These are phyloP conservation scores for Coremacera marginata DNA, from an alignment of 2,888 invertebrate species.

Conservation along the genomic window DNA sequence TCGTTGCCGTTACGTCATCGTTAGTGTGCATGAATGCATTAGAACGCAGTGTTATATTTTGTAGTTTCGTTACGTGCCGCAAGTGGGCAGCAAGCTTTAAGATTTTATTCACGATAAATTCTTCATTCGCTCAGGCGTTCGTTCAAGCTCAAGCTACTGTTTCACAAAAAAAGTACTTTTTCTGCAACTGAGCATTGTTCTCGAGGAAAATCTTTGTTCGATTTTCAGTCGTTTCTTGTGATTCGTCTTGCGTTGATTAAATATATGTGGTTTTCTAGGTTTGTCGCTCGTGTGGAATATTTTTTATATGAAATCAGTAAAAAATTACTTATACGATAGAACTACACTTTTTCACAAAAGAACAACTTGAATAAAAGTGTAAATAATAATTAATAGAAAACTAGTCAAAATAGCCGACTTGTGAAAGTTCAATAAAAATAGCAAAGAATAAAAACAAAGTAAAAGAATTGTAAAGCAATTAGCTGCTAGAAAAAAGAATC, in stretches of 20 bases:
- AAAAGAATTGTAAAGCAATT: conserved; percentile 8
- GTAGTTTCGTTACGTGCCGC: too few species aligned
- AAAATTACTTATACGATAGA: conserved; percentile 23
- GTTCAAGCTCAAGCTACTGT: too few species aligned
- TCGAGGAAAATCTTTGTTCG: background rate
- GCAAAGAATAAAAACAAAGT: background rate
- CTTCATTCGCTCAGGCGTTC: too few species aligned
- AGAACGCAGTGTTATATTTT: too few species aligned
- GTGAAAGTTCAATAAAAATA: background rate
- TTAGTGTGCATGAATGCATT: too few species aligned
- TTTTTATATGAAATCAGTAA: conserved; percentile 14
- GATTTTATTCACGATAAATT: too few species aligned
- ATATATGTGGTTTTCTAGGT: conserved; percentile 10
- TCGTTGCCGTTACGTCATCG: too few species aligned
- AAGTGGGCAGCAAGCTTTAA: too few species aligned
- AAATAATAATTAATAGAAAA: background rate
- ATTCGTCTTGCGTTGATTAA: conserved; percentile 10
- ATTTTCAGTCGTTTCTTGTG: conserved; percentile 22
- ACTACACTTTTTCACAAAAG: background rate
- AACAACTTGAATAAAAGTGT: conserved; percentile 7
- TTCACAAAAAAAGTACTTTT: too few species aligned
- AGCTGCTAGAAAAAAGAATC: background rate
- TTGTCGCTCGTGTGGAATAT: conserved; percentile 9
- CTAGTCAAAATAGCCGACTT: background rate
- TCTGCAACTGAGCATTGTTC: too few species aligned